These are phyloP conservation scores for Microcebus griseorufus DNA, from an alignment of 2,113 vertebrate species.

Conservation along the genomic window DNA sequence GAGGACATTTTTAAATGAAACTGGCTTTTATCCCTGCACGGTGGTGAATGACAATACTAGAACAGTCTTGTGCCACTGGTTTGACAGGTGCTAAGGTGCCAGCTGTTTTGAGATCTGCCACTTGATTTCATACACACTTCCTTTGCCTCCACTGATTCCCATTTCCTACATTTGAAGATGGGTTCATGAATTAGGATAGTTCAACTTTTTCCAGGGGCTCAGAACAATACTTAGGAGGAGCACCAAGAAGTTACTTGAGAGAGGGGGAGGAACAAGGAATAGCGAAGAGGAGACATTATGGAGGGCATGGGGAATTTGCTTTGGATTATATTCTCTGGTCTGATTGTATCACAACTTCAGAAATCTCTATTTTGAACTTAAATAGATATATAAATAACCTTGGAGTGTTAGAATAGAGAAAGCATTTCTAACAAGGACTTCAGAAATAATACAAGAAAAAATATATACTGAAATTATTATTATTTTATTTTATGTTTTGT, in stretches of 20 bases:
- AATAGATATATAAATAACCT: background rate
- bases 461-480: background rate
- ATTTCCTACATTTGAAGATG: background rate
- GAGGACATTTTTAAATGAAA: background rate
- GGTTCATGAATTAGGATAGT: background rate
- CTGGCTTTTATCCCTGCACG: background rate
- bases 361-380: background rate
- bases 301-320: background rate
- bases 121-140: background rate
- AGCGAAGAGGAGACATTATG: background rate
- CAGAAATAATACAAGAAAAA: background rate
- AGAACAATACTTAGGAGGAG: background rate
- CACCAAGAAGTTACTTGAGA: background rate
- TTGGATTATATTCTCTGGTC: background rate
- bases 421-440: background rate
- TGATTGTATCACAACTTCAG: background rate
- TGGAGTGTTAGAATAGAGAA: background rate
- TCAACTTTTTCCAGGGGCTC: background rate
- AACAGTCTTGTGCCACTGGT: background rate
- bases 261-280: background rate
- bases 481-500: too few relatives aligned
- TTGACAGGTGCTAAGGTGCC: background rate
- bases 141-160: background rate
- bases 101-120: background rate
- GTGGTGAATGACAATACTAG: background rate